A percentile compares a stretch with the other conserved stretches of the same genome.
Evolutionary conservation across 2,888 invertebrate genomes (phyloP).

Genomic region (Cerceris rybyensis): DNA sequence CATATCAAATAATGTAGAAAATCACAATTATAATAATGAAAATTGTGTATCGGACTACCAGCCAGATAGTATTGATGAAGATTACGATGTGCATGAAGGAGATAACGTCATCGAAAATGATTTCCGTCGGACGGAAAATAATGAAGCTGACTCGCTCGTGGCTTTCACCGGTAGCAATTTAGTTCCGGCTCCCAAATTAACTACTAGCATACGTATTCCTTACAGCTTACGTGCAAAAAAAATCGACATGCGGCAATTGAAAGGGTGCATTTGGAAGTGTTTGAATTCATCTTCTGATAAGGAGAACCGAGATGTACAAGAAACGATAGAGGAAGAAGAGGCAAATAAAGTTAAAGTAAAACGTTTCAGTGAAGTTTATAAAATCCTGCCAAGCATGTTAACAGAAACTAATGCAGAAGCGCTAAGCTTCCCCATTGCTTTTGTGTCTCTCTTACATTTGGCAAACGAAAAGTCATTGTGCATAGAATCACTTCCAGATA

Average conservation of each 20-base stretch:
- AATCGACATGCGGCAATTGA: no score
- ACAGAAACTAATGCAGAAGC: conserved; percentile 87
- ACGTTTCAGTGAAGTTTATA: conserved; percentile 83
- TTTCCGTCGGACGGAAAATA: no score
- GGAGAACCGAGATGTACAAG: conserved; percentile 74
- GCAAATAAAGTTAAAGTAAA: conserved; percentile 69
- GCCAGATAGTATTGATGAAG: conserved; percentile 77
- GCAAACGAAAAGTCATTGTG: conserved; percentile 90
- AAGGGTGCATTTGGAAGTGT: no score
- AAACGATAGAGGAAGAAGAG: conserved; percentile 7
- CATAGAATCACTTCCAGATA: conserved; percentile 53
- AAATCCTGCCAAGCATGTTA: conserved; percentile 84
- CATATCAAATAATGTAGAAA: conserved; percentile 78
- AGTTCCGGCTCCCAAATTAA: no score
- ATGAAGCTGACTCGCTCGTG: no score
- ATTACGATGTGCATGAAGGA: conserved; percentile 51
- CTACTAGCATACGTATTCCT: no score
- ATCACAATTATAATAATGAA: conserved; percentile 84
- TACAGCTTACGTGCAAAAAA: no score
- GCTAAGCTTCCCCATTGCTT: conserved; percentile 90
- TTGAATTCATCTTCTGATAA: no score
- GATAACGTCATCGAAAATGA: no score
- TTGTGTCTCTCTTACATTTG: conserved; percentile 91
- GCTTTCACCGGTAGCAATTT: no score
- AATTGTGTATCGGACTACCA: conserved; percentile 84